Base-by-base conservation (phyloP, 2,113 vertebrate genomes). In the Argyrosomus japonicus region DNA sequence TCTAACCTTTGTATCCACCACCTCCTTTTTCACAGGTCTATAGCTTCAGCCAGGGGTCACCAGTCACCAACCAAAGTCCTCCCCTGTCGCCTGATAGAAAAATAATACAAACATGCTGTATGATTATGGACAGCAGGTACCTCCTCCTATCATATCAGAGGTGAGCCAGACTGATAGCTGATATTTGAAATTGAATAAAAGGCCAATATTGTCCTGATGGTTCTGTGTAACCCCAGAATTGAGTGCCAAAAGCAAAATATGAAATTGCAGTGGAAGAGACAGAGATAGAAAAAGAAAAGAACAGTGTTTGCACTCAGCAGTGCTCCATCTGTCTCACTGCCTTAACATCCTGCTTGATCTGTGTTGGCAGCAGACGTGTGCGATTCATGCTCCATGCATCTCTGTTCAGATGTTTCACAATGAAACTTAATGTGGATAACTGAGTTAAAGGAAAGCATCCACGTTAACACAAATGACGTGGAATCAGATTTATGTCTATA, bases 271-370 rank as follows among this genome's bases (percentile, higher is more conserved):
- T 72, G 27, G 19, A 80, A 72, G 67, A 51, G 74, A 69, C 62
- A 75, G 69, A 75, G 18, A 68, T 0, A 62, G 43, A 54, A 71
- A 70, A 61, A 65, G 54, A 86, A 79, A 63, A 68, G 10, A 51
- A 27, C 25, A 3, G 43, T 57, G 51, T 81, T 73, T 74, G 32
- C 47, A 74, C 4, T 56, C 43, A 56, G 58, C 50, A 13, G 18
- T 11, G 56, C 61, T 36, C 65, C 65, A 56, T 76, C 83, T 32
- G 71, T 82, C 81, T 58, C 21, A 12, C 47, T 63, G 45, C 21
- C 69, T 81, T 75, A n/a, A 60, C 77, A n/a, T 84, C 65, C 29
- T 25, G 65, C 63, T 19, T 43, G 48, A 84, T 62, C 19, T 47
- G 19, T 40, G 47, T 17, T 69, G 75, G 63, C 53, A 70, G 74